phyloP scores from a whole-genome alignment of 2,888 invertebrate genomes.

The Zhuqinia jingwanae region DNA sequence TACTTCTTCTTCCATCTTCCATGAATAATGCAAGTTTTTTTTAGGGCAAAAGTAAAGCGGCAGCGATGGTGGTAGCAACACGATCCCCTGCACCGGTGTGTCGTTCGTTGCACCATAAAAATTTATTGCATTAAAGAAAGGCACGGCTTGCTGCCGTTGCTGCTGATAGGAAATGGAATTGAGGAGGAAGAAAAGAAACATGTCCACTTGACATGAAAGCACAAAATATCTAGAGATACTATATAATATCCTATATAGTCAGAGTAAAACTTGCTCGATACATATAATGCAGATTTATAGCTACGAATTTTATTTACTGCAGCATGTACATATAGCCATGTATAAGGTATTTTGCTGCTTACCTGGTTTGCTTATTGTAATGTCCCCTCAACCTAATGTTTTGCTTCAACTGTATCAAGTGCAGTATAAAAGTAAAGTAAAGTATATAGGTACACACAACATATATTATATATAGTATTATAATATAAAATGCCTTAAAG shows the following conservation, averaged over 20 bases:
- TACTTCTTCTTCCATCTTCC: neutral
- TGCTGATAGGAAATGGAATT: conserved; percentile 7
- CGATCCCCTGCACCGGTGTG: no score
- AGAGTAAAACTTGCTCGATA: neutral
- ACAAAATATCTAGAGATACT: no score
- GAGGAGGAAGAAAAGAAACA: neutral
- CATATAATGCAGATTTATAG: neutral
- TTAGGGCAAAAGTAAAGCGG: neutral
- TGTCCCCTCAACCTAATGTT: no score
- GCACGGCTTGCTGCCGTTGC: neutral
- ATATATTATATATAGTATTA: no score
- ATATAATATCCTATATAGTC: neutral
- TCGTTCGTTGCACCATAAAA: conserved; percentile 17
- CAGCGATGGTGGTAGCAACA: neutral
- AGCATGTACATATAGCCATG: no score
- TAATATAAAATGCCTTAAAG: no score
- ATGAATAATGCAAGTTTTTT: neutral
- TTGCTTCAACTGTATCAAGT: no score
- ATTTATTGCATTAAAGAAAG: neutral
- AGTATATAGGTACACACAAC: no score
- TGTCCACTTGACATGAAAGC: no score
- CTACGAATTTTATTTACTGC: neutral
- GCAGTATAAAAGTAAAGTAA: no score
- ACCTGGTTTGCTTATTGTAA: no score
- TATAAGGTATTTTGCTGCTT: no score